phyloP scores from a whole-genome alignment of 2,113 vertebrate genomes.

The Datnioides undecimradiatus region DNA sequence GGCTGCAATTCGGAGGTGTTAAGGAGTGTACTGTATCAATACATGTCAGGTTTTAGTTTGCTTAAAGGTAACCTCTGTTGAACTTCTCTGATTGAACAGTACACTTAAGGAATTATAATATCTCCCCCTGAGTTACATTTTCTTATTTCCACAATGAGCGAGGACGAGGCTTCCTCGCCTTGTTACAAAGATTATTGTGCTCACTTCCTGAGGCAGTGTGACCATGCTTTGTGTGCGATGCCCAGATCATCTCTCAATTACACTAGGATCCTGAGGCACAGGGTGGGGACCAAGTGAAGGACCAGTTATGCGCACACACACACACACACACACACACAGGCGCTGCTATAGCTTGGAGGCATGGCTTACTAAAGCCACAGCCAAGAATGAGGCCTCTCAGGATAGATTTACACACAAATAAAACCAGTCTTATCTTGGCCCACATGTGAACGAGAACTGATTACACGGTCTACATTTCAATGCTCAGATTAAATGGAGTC shows the following conservation, averaged over 20 bases:
- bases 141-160: slow-evolving; percentile 55
- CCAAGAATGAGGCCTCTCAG: slow-evolving; percentile 78
- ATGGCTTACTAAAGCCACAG: slow-evolving; percentile 72
- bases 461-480: slow-evolving; percentile 82
- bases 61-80: slow-evolving; percentile 25
- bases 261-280: slow-evolving; percentile 73
- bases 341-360: slow-evolving; percentile 70
- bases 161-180: slow-evolving; percentile 61
- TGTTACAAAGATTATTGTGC: slow-evolving; percentile 80
- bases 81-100: slow-evolving; percentile 35
- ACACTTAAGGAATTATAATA: slow-evolving; percentile 48
- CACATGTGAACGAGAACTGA: slow-evolving; percentile 75
- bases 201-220: slow-evolving; percentile 76
- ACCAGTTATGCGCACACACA: slow-evolving; percentile 67
- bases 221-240: slow-evolving; percentile 76
- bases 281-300: slow-evolving; percentile 73
- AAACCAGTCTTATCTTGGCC: slow-evolving; percentile 80
- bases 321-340: slow-evolving; percentile 41
- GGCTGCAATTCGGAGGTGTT: slow-evolving; percentile 17
- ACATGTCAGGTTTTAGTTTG: slow-evolving; percentile 31
- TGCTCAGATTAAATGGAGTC: slow-evolving; percentile 76
- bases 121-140: slow-evolving; percentile 51
- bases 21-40: not conserved
- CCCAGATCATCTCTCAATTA: slow-evolving; percentile 81
- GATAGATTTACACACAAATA: slow-evolving; percentile 83